These are phyloP conservation scores for Thalpophila matura DNA, from an alignment of 2,888 invertebrate species.

Conservation along the genomic window DNA sequence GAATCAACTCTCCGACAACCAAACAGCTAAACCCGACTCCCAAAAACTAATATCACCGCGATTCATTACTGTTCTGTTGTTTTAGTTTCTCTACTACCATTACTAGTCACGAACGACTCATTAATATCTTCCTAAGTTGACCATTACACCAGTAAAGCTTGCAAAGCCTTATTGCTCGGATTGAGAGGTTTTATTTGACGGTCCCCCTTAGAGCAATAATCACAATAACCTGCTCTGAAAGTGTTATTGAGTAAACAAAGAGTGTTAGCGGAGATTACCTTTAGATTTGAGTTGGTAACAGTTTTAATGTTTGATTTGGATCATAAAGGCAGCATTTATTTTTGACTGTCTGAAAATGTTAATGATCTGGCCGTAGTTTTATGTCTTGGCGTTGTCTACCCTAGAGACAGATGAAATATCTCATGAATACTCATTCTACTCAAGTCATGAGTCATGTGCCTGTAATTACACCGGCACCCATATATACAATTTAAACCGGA, in stretches of 20 bases:
- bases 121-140: conserved; percentile 71
- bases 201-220: conserved; percentile 64
- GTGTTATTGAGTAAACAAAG: conserved; percentile 49
- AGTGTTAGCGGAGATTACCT: conserved; percentile 10
- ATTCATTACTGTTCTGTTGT: conserved; percentile 32
- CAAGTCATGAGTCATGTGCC: no score
- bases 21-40: not conserved
- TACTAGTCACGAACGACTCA: conserved; percentile 72
- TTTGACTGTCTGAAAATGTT: not conserved
- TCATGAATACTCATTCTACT: no score
- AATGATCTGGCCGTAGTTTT: no score
- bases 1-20: not conserved
- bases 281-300: conserved; percentile 13
- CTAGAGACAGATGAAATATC: no score
- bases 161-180: conserved; percentile 71
- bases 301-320: not conserved
- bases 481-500: no score
- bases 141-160: conserved; percentile 70
- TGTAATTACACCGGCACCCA: no score
- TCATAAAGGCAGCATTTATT: not conserved
- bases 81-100: conserved; percentile 43
- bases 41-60: conserved; percentile 39
- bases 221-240: conserved; percentile 52
- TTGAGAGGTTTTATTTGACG: conserved; percentile 67
- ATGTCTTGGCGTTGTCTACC: no score